Conservation (phyloP, 2,113 vertebrate genomes). For the Pachyramphus minor region DNA sequence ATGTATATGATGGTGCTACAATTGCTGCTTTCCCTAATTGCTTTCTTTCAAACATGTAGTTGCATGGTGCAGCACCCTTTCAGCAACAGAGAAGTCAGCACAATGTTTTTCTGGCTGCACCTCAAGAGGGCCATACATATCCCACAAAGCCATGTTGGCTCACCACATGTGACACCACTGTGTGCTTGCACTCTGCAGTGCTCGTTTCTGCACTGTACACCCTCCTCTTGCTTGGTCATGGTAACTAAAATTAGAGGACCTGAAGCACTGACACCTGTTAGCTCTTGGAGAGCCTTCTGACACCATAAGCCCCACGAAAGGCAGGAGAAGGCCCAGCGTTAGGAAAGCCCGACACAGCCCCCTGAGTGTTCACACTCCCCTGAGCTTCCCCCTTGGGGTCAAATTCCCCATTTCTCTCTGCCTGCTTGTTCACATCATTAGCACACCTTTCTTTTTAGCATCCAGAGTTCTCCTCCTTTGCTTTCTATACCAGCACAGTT, state of each 20-base stretch:
- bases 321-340: rapidly evolving
- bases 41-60: background rate
- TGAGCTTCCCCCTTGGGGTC: background rate
- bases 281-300: background rate
- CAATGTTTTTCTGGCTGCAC: background rate
- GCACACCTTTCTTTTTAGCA: background rate
- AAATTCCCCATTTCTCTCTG: background rate
- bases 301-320: background rate
- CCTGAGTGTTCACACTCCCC: background rate
- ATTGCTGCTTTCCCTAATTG: background rate
- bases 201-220: background rate
- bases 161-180: rapidly evolving
- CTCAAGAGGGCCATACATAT: rapidly evolving
- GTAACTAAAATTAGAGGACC: background rate
- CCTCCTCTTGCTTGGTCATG: rapidly evolving
- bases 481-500: background rate
- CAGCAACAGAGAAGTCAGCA: background rate
- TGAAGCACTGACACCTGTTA: background rate
- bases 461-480: background rate
- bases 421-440: background rate
- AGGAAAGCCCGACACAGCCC: background rate
- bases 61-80: background rate
- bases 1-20: background rate
- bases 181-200: background rate
- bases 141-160: background rate